Conservation (phyloP, 2,113 vertebrate species). For the Upupa epops region DNA sequence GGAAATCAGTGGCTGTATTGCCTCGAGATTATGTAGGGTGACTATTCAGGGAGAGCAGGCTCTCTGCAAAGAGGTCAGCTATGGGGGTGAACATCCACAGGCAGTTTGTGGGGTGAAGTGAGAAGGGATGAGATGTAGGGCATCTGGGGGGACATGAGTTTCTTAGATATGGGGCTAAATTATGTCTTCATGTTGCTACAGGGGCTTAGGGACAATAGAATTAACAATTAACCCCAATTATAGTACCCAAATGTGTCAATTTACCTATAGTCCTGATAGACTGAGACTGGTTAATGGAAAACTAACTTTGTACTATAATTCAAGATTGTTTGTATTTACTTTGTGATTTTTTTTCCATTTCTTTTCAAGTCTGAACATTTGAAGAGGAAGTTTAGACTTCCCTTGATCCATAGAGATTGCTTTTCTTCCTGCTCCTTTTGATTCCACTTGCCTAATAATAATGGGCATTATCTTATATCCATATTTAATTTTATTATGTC, state of each 20-base stretch:
- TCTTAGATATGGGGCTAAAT: not conserved
- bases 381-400: conserved; percentile 18
- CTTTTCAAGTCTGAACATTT: not conserved
- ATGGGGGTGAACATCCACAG: rapidly evolving
- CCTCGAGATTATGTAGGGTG: not conserved
- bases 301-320: not conserved
- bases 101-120: not conserved
- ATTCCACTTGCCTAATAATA: conserved; percentile 70
- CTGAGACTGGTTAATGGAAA: not conserved
- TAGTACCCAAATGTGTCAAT: rapidly evolving
- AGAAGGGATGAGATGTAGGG: not conserved
- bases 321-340: not conserved
- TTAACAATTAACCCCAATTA: not conserved
- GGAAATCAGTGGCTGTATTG: not conserved
- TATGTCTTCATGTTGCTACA: not conserved
- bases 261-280: not conserved
- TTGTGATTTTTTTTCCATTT: not conserved
- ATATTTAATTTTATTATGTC: conserved; percentile 75
- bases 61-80: not conserved
- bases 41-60: not conserved
- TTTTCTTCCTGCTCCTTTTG: conserved; percentile 59
- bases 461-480: conserved; percentile 69
- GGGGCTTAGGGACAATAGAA: not conserved
- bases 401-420: conserved; percentile 34
- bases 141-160: rapidly evolving